phyloP scores from a whole-genome alignment of 2,797 vertebrate genomes.

The Crypturellus tataupa region DNA sequence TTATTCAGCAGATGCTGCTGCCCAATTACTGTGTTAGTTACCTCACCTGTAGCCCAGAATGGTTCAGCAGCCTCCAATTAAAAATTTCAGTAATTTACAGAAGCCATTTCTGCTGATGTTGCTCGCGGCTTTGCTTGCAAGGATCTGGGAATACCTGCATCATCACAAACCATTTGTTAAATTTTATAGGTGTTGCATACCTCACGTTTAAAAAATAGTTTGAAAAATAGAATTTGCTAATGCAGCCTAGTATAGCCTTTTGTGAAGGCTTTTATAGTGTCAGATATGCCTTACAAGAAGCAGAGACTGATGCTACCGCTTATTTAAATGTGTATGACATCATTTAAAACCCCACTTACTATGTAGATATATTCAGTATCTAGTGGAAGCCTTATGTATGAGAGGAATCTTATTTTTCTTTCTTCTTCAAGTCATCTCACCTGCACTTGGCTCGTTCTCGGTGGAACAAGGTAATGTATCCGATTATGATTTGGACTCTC shows the following conservation, averaged over 20 bases:
- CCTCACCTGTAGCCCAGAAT: background rate
- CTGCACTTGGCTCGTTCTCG: slow-evolving; percentile 17
- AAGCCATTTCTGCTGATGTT: background rate
- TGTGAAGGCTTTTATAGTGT: background rate
- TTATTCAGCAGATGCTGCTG: background rate
- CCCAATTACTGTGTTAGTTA: background rate
- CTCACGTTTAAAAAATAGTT: background rate
- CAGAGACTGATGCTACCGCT: background rate
- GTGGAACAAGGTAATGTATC: background rate
- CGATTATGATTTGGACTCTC: background rate
- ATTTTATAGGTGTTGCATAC: background rate
- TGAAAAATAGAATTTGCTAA: background rate
- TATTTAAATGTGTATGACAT: slow-evolving; percentile 46
- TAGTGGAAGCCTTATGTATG: background rate
- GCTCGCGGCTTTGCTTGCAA: background rate
- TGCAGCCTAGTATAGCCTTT: slow-evolving; percentile 4
- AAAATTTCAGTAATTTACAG: background rate
- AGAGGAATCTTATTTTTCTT: slow-evolving; percentile 20
- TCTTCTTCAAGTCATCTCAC: background rate
- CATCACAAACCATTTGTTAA: background rate
- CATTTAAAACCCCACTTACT: slow-evolving; percentile 7
- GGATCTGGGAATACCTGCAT: background rate
- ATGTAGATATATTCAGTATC: slow-evolving; percentile 44
- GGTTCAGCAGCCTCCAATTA: background rate
- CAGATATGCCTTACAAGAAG: background rate